Evolutionary conservation across 1,140 invertebrate genomes (phyloP), one percentile per base, ranked within the genome.

Genomic region (Mercenaria mercenaria): DNA sequence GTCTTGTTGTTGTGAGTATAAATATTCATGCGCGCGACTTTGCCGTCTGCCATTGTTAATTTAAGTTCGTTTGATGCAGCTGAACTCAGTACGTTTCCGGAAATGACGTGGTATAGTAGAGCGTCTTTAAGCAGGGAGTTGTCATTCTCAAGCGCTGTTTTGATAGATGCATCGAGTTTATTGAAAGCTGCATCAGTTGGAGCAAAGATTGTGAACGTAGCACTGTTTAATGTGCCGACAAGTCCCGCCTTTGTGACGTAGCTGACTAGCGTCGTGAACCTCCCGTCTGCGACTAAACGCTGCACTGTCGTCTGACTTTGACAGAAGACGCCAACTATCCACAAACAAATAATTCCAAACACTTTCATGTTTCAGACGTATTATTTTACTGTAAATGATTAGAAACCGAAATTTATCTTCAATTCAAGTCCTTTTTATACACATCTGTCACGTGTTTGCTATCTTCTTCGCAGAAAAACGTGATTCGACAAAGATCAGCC

Each of bases 131-230:
- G 97, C 0, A 97, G 96, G 13, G 96, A 96, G 79, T 96, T 96
- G 92, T 97, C 97, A 6, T 96, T 97, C 10, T 97, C 95, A 8
- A 97, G 96, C 59, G 96, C 96, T 32, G 97, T 95, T 18, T 97
- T 92, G 90, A 98, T 77, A 97, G 97, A 0, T 96, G 96, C 91
- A 97, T 97, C 56, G 97, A 94, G n/a, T 96, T 96, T 41, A 96
- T 95, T 96, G 95, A 98, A 98, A 87, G 98, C 98, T 52, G 97
- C 96, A 94, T 98, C 98, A 69, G 97, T 98, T 61, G 98, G 98
- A 13, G 98, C 98, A 94, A 98, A 98, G 26, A 98, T 96, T 0
- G 98, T 98, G 95, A 97, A 98, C 0, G 97, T 94, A 1, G 96
- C 96, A 18, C 26, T 52, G 37, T 77, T 77, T 34, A 77, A 18